Evolutionary conservation across 1,140 invertebrate genomes (phyloP).

Genomic region (Lepidurus arcticus): DNA sequence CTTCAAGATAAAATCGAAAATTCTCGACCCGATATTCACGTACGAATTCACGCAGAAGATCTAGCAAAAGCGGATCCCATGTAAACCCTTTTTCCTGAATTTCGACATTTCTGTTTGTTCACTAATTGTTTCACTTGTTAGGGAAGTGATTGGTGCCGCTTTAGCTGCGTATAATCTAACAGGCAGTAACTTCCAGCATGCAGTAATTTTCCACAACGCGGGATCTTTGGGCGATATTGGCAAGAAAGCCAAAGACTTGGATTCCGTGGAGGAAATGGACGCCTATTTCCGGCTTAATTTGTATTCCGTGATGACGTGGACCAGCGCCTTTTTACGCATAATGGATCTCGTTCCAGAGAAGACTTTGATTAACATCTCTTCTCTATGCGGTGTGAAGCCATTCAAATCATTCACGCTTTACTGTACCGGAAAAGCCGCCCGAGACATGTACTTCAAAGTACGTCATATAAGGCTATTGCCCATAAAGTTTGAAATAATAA

Average conservation of each 20-base stretch:
- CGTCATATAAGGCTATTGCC: conserved; percentile 25
- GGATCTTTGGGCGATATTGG: conserved; percentile 73
- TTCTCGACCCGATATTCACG: conserved; percentile 35
- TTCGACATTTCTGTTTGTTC: not conserved
- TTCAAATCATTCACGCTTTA: conserved; percentile 71
- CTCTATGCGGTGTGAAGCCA: conserved; percentile 68
- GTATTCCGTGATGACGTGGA: conserved; percentile 67
- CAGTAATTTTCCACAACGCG: conserved; percentile 82
- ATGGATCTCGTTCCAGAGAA: conserved; percentile 49
- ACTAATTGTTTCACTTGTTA: conserved; percentile 40
- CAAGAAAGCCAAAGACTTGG: conserved; percentile 54
- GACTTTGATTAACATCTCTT: conserved; percentile 80
- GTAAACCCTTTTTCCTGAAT: not conserved
- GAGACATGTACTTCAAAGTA: conserved; percentile 84
- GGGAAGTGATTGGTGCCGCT: conserved; percentile 47
- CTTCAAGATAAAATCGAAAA: conserved; percentile 52
- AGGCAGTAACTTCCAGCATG: conserved; percentile 55
- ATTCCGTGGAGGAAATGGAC: conserved; percentile 54
- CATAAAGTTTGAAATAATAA: not conserved
- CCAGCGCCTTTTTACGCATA: conserved; percentile 62
- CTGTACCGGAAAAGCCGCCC: conserved; percentile 79
- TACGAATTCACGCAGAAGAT: conserved; percentile 41
- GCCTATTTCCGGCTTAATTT: conserved; percentile 73
- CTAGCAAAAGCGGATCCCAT: conserved; percentile 41
- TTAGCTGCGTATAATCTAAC: conserved; percentile 42